Conservation (phyloP, 2,113 vertebrate species). For the Tringa solitaria region DNA sequence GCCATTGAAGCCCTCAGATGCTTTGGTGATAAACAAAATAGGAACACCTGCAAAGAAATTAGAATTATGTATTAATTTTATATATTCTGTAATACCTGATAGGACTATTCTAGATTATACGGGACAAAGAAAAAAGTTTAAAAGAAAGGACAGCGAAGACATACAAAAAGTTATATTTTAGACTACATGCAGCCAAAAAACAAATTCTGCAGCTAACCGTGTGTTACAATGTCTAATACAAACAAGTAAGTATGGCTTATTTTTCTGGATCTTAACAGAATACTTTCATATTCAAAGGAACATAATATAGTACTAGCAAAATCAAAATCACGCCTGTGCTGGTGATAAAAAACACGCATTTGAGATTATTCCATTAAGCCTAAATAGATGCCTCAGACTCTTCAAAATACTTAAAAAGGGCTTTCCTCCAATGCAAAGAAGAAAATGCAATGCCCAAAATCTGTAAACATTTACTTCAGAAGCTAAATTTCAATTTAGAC, state of each 20-base stretch:
- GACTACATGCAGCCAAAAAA: neutral
- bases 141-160: neutral
- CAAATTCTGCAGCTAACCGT: neutral
- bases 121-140: neutral
- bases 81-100: neutral
- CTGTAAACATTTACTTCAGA: neutral
- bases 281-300: conserved; percentile 13
- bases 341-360: neutral
- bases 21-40: neutral
- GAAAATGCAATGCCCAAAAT: neutral
- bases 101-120: neutral
- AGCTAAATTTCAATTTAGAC: neutral
- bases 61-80: neutral
- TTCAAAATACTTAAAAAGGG: neutral
- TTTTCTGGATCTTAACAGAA: neutral
- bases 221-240: neutral
- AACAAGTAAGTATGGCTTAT: neutral
- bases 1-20: neutral
- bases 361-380: conserved; percentile 10
- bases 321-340: neutral
- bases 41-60: neutral
- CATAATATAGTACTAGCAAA: neutral
- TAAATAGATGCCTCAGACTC: neutral
- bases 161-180: neutral
- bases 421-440: neutral